phyloP scores from a whole-genome alignment of 30 jellyfish, hydroid and myxozoan genomes.

The Cassiopea xamachana region DNA sequence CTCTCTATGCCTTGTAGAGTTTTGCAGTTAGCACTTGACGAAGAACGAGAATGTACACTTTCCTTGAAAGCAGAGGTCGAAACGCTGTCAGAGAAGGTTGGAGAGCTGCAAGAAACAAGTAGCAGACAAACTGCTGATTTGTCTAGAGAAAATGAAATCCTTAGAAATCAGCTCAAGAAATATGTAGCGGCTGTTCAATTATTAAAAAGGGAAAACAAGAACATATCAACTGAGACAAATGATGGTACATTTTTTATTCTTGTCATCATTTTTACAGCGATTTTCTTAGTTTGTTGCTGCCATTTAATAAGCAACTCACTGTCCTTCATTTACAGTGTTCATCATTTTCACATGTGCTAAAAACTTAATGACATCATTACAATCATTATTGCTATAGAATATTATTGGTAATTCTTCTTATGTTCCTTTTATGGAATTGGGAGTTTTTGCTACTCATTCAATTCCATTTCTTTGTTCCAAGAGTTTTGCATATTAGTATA shows the following conservation, averaged over 20 bases:
- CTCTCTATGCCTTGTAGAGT: constrained; percentile 35
- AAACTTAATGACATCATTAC: not conserved
- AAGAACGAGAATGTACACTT: constrained; percentile 71
- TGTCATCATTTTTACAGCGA: not conserved
- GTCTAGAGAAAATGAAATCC: constrained; percentile 83
- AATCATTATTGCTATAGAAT: not conserved
- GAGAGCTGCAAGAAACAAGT: constrained; percentile 51
- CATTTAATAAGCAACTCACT: too few relatives aligned
- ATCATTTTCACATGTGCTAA: not conserved
- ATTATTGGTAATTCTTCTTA: too few relatives aligned
- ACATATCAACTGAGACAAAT: constrained; percentile 70
- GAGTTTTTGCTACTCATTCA: too few relatives aligned
- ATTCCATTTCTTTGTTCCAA: too few relatives aligned
- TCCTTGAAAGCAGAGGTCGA: constrained; percentile 64
- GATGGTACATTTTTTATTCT: constrained; percentile 69
- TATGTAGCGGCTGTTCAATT: constrained; percentile 96
- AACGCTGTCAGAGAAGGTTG: constrained; percentile 14
- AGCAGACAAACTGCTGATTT: constrained; percentile 57
- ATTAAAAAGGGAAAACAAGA: constrained; percentile 72
- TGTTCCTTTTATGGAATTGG: too few relatives aligned
- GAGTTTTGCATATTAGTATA: too few relatives aligned
- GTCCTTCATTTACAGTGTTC: not conserved
- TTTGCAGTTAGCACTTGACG: constrained; percentile 85
- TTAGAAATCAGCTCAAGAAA: constrained; percentile 91
- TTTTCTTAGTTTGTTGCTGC: too few relatives aligned